A percentile compares a stretch with the other conserved stretches of the same genome.
Conservation (phyloP, 2,888 invertebrate species). For the Aporophyla nigra region DNA sequence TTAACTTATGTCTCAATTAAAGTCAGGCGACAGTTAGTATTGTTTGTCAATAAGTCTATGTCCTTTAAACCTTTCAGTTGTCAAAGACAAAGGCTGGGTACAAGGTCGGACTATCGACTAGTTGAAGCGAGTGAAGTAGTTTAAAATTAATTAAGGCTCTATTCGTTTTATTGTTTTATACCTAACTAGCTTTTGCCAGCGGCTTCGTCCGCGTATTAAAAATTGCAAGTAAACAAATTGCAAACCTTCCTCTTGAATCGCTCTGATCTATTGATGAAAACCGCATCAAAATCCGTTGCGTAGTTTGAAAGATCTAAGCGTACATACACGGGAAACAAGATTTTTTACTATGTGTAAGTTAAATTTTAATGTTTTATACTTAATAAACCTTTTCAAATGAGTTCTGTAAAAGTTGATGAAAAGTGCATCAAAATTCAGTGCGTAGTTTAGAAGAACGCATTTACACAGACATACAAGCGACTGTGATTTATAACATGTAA, state of each 20-base stretch:
- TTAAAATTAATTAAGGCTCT: constrained; percentile 27
- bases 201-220: too few species aligned
- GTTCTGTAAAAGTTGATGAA: not conserved
- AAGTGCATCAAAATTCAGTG: not conserved
- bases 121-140: constrained; percentile 12
- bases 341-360: too few species aligned
- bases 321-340: too few species aligned
- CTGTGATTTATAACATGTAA: not conserved
- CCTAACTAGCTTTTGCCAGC: not conserved
- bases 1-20: constrained; percentile 43
- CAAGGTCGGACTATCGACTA: constrained; percentile 36
- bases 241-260: too few species aligned
- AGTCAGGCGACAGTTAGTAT: constrained; percentile 33
- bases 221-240: too few species aligned
- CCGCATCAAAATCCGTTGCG: too few species aligned
- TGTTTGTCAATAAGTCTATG: constrained; percentile 39
- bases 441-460: not conserved
- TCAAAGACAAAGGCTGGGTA: constrained; percentile 40
- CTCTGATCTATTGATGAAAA: too few species aligned
- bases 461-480: not conserved
- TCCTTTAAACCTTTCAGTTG: constrained; percentile 39
- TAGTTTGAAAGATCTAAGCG: too few species aligned
- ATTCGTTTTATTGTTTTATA: constrained; percentile 6
- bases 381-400: not conserved
- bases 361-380: too few species aligned